Percentiles rank a stretch among this genome's conserved stretches.
Conservation (phyloP, 2,797 vertebrate genomes). For the Erpetoichthys calabaricus region DNA sequence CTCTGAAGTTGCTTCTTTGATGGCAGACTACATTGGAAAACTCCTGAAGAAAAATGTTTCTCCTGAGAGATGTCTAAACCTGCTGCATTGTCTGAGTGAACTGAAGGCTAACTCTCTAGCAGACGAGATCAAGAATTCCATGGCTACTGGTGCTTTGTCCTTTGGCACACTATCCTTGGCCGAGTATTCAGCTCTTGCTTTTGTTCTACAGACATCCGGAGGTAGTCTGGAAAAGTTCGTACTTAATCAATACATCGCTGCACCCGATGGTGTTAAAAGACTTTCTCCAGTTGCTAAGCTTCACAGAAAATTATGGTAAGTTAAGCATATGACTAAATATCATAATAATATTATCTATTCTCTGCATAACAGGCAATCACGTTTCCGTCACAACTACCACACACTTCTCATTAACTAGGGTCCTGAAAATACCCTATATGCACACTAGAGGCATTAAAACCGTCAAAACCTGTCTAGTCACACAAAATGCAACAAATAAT, state of each 20-base stretch:
- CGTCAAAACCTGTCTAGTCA: no score
- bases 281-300: slow-evolving; percentile 2
- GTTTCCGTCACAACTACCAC: no score
- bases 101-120: neutral
- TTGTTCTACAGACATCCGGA: neutral
- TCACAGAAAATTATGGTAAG: slow-evolving; percentile 3
- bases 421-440: no score
- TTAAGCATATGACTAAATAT: neutral
- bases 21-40: slow-evolving; percentile 1
- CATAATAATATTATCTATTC: no score
- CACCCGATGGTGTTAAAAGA: neutral
- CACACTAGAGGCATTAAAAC: no score
- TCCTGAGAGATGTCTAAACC: slow-evolving; percentile 1
- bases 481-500: no score
- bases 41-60: neutral
- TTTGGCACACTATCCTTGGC: neutral
- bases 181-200: slow-evolving; percentile 3
- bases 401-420: no score
- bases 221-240: slow-evolving; percentile 1
- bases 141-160: neutral
- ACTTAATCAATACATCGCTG: neutral
- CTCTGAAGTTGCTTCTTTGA: neutral
- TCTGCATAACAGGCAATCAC: no score
- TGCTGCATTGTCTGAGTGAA: slow-evolving; percentile 3
- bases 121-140: neutral